Evolutionary conservation across 2,113 vertebrate species (phyloP).

Genomic region (Coptodon bakossiorum): DNA sequence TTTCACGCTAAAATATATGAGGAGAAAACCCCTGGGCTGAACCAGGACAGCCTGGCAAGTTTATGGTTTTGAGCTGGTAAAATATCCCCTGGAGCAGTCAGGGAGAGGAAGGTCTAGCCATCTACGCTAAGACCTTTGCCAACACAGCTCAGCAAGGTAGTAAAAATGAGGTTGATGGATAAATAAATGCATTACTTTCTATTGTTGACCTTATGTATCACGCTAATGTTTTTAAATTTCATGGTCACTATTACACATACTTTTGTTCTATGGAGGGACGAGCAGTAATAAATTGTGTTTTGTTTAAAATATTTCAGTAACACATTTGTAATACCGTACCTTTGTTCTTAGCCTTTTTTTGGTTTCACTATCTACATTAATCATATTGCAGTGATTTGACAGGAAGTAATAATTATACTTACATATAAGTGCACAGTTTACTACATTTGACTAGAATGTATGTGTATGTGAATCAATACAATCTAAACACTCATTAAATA

Average conservation of each 20-base stretch:
- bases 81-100: not conserved
- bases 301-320: not conserved
- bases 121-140: not conserved
- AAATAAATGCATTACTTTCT: not conserved
- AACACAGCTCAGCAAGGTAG: not conserved
- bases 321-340: not conserved
- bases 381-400: not conserved
- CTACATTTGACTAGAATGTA: not conserved
- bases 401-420: not conserved
- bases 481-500: not conserved
- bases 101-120: not conserved
- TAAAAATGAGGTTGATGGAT: not conserved
- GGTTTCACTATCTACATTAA: not conserved
- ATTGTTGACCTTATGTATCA: not conserved
- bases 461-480: not conserved
- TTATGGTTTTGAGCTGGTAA: not conserved
- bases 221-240: not conserved
- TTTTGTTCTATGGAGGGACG: not conserved
- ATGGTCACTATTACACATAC: not conserved
- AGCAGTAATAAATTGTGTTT: not conserved
- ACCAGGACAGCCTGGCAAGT: too few relatives aligned
- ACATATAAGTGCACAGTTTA: not conserved
- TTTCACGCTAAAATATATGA: fast-evolving
- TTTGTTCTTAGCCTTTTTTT: not conserved
- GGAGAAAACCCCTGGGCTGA: not conserved